Evolutionary conservation across 2,888 invertebrate genomes (phyloP), one percentile per base, ranked within the genome.

Genomic region (Synanthedon vespiformis): DNA sequence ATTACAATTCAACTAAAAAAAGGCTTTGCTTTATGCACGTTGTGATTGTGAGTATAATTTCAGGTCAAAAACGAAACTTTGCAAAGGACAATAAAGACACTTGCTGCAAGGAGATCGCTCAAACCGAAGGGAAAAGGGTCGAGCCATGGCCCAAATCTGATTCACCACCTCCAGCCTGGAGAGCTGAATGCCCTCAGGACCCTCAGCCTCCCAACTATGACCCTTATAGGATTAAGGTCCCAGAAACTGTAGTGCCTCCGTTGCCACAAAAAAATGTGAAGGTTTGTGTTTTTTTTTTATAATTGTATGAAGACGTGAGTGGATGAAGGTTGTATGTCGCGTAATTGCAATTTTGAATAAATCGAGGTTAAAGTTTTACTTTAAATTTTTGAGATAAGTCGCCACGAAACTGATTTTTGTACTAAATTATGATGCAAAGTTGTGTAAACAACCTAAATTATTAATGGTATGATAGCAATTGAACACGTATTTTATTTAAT

Each of bases 151-250:
- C 86, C 0, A 79, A 75, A 55, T 3, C 56, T 4, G 58, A 64
- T 3, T 63, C 66, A 0, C 61, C 67, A 0, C 68, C 75, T 10
- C 65, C 64, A 0, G 60, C 68, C 11, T 83, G 83, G 82, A 75
- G 77, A 4, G 52, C 56, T 49, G 69, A 76, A 40, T 84, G 81
- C 52, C 72, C 77, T 2, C 55, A 54, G 0, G 77, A 74, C 0
- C 71, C 77, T 0, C 81, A 80, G 57, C 83, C 85, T 0, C 63
- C 71, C 5, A 83, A 78, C 64, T 78, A 80, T 55, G 86, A 86
- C 57, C 86, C 84, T 0, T 86, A 86, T 58, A 72, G 77, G 56
- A 86, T 86, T 48, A 83, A 78, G 60, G 74, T 80, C 1, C 83
- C 86, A 0, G 77, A 85, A 12, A 62, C 80, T 0, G 73, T 70